Conservation (phyloP, 2,888 invertebrate genomes). For the Rhingia rostrata region DNA sequence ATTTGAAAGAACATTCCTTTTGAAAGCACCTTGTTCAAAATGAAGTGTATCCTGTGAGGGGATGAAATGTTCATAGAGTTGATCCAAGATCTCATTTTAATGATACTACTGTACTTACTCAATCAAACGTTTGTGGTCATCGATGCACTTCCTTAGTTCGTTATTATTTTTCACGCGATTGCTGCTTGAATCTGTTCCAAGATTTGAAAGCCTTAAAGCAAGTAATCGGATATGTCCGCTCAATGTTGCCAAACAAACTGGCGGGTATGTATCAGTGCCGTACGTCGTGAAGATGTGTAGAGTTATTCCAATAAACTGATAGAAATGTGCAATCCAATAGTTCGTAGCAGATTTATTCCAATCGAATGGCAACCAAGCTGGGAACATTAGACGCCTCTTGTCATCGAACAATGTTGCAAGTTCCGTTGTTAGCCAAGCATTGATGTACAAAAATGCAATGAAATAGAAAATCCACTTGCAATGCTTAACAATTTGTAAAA, state of each 20-base stretch:
- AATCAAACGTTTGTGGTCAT: not conserved
- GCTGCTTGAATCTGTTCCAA: not conserved
- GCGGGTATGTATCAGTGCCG: not conserved
- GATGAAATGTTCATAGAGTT: no score
- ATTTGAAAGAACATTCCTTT: slow-evolving; percentile 1
- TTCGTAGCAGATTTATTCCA: slow-evolving; percentile 75
- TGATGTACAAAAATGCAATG: not conserved
- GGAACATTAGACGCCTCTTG: not conserved
- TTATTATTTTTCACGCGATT: not conserved
- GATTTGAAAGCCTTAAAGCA: not conserved
- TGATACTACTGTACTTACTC: not conserved
- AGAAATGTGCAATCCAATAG: slow-evolving; percentile 76
- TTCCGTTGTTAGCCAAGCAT: not conserved
- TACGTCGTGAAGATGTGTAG: not conserved
- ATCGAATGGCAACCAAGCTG: slow-evolving; percentile 77
- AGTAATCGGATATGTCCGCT: not conserved
- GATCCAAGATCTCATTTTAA: no score
- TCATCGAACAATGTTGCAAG: not conserved
- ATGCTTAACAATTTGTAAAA: not conserved
- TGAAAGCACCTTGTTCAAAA: not conserved
- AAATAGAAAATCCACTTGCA: not conserved
- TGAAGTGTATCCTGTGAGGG: not conserved
- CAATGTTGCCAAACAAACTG: not conserved
- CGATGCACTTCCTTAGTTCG: not conserved
- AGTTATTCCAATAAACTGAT: slow-evolving; percentile 76